Conservation (phyloP, 2,797 vertebrate species). For the Apogon hyalosoma region DNA sequence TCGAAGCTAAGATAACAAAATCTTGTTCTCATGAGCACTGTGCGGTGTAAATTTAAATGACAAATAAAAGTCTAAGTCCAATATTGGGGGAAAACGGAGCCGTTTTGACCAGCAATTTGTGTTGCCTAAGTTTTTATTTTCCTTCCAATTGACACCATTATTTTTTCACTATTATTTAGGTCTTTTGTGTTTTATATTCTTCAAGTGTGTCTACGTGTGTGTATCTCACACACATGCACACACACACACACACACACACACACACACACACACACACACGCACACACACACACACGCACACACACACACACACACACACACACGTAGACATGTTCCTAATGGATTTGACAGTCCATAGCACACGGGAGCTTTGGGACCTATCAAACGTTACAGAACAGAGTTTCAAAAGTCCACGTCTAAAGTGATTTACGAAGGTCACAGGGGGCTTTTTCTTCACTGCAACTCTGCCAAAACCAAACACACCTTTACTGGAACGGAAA, state of each 20-base stretch:
- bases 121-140: too few relatives aligned
- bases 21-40: too few relatives aligned
- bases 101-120: too few relatives aligned
- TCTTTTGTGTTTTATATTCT: constrained; percentile 27
- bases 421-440: constrained; percentile 16
- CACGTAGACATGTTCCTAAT: constrained; percentile 18
- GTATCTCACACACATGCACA: constrained; percentile 14
- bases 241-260: too few relatives aligned
- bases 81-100: too few relatives aligned
- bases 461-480: constrained; percentile 26
- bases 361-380: constrained; percentile 35
- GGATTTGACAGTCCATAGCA: constrained; percentile 26
- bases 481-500: constrained; percentile 18
- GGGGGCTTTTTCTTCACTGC: not conserved
- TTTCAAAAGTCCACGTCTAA: constrained; percentile 18
- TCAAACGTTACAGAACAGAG: constrained; percentile 39
- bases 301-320: constrained; percentile 27
- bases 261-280: too few relatives aligned
- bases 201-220: constrained; percentile 9
- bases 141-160: too few relatives aligned
- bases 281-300: too few relatives aligned
- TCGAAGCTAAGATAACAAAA: too few relatives aligned
- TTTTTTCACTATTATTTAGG: too few relatives aligned
- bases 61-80: too few relatives aligned
- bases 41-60: too few relatives aligned